Percentiles rank a stretch among this genome's conserved stretches.
Conservation (phyloP, 2,113 vertebrate genomes). For the Serilophus lunatus region DNA sequence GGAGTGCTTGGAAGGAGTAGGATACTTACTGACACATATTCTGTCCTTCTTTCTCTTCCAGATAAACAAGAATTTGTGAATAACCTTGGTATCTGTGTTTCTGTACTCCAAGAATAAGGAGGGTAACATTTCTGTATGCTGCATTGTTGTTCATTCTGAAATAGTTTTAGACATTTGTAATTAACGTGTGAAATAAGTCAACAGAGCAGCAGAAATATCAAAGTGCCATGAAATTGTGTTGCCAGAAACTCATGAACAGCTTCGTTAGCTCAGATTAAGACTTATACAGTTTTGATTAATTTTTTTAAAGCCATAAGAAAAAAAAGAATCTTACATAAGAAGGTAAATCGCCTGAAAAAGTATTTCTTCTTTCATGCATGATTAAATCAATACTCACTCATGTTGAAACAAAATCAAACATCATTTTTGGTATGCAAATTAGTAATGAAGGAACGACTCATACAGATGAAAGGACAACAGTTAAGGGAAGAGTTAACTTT, state of each 20-base stretch:
- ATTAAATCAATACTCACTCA: conserved; percentile 21
- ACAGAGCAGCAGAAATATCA: neutral
- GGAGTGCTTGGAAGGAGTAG: neutral
- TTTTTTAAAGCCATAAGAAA: neutral
- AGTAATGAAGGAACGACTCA: neutral
- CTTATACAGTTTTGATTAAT: neutral
- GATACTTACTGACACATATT: neutral
- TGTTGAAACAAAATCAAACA: neutral
- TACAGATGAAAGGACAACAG: neutral
- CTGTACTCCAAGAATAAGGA: neutral
- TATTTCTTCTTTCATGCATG: neutral
- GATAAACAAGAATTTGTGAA: neutral
- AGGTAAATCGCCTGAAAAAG: conserved; percentile 6
- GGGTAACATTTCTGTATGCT: neutral
- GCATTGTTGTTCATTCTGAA: neutral
- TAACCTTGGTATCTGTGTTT: neutral
- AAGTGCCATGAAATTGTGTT: neutral
- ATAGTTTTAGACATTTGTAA: neutral
- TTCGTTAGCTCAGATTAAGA: conserved; percentile 26
- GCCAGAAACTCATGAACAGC: neutral
- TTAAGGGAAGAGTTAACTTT: neutral
- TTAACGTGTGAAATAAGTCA: neutral
- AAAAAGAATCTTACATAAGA: neutral
- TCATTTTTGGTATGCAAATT: neutral
- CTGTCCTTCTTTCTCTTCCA: neutral